These are phyloP conservation scores for Drosophila tropicalis DNA, from an alignment of 1,140 invertebrate genomes.

Conservation along the genomic window DNA sequence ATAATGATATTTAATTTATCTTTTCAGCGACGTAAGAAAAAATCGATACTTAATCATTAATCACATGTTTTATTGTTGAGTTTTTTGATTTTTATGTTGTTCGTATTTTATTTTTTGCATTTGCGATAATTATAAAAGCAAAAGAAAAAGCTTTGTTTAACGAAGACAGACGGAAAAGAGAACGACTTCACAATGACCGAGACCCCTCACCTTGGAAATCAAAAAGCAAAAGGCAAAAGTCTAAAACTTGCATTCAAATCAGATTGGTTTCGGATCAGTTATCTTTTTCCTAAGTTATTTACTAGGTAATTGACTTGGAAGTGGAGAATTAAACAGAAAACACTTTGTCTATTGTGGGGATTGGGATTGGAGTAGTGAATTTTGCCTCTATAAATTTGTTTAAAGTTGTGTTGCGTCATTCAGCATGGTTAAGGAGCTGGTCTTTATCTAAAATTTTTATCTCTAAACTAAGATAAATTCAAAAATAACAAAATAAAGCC, in stretches of 20 bases:
- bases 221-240: conserved; percentile 44
- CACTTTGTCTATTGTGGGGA: too few relatives aligned
- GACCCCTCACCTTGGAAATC: conserved; percentile 72
- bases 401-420: too few relatives aligned
- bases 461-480: too few relatives aligned
- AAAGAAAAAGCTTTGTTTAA: conserved; percentile 32
- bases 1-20: not conserved
- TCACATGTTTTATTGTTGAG: conserved; percentile 44
- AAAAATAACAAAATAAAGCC: too few relatives aligned
- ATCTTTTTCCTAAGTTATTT: not conserved
- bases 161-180: conserved; percentile 52
- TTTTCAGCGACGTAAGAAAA: conserved; percentile 21
- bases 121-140: conserved; percentile 68
- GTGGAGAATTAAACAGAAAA: too few relatives aligned
- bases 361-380: too few relatives aligned
- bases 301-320: not conserved
- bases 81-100: not conserved
- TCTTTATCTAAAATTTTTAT: too few relatives aligned
- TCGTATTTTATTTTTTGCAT: conserved; percentile 52
- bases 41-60: conserved; percentile 66
- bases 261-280: conserved; percentile 18
- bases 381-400: too few relatives aligned
- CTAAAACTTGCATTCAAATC: conserved; percentile 15
- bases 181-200: conserved; percentile 61
- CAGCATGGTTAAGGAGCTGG: too few relatives aligned